These are phyloP conservation scores for Agrochola litura DNA, from an alignment of 2,888 invertebrate species.

Conservation along the genomic window DNA sequence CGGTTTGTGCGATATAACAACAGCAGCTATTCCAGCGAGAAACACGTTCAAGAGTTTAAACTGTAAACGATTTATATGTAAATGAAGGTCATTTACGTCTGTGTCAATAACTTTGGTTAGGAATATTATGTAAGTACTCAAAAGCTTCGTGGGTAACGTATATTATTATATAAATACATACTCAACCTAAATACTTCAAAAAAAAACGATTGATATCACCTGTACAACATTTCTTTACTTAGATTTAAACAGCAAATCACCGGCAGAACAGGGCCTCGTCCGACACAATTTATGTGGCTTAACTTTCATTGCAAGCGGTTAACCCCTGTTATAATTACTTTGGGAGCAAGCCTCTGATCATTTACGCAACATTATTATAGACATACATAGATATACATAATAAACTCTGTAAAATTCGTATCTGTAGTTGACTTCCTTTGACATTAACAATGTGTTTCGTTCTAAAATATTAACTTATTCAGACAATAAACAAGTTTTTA, in stretches of 20 bases:
- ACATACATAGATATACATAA: too few relatives aligned
- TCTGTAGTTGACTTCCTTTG: not conserved
- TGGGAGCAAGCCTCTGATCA: slow-evolving; percentile 5
- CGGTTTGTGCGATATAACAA: slow-evolving; percentile 48
- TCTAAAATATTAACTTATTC: not conserved
- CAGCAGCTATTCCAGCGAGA: slow-evolving; percentile 27
- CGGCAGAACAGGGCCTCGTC: slow-evolving; percentile 5
- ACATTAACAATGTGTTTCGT: not conserved
- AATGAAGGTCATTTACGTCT: slow-evolving; percentile 42
- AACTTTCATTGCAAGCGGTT: slow-evolving; percentile 29
- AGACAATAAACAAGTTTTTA: too few relatives aligned
- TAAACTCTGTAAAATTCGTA: not conserved
- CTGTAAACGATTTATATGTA: slow-evolving; percentile 51
- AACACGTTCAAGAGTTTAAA: slow-evolving; percentile 50
- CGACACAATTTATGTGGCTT: slow-evolving; percentile 39
- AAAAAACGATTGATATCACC: not conserved
- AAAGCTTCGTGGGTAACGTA: not conserved
- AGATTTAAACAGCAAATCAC: slow-evolving; percentile 18
- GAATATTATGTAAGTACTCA: slow-evolving; percentile 5
- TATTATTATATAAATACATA: not conserved
- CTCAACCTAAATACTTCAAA: not conserved
- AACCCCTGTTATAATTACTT: slow-evolving; percentile 33
- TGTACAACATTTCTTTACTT: not conserved
- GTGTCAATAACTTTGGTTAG: slow-evolving; percentile 24
- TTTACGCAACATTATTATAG: slow-evolving; percentile 25